These are phyloP conservation scores for Papilio elwesi DNA, from an alignment of 2,888 invertebrate species.

Conservation along the genomic window DNA sequence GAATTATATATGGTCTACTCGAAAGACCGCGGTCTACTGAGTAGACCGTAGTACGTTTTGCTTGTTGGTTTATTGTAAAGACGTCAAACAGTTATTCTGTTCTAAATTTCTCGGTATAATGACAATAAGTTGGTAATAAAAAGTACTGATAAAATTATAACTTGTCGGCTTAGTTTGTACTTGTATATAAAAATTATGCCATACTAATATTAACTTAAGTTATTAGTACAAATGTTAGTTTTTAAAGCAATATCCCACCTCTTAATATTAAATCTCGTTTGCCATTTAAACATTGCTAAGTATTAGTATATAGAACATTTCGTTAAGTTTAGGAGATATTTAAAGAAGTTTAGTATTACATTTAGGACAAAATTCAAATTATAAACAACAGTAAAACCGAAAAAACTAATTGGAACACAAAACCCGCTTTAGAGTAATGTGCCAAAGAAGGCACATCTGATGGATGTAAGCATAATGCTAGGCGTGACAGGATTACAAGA, in stretches of 20 bases:
- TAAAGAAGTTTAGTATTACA: slow-evolving; percentile 8
- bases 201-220: slow-evolving; percentile 59
- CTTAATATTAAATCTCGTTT: slow-evolving; percentile 46
- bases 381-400: no score
- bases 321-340: slow-evolving; percentile 17
- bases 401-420: no score
- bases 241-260: slow-evolving; percentile 56
- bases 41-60: background rate
- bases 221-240: slow-evolving; percentile 60
- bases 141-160: slow-evolving; percentile 40
- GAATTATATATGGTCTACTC: background rate
- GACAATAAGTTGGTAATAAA: background rate
- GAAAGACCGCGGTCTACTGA: slow-evolving; percentile 35
- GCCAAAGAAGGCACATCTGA: no score
- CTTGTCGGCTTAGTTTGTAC: slow-evolving; percentile 41
- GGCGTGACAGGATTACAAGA: no score
- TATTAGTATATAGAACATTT: slow-evolving; percentile 22
- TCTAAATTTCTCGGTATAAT: background rate
- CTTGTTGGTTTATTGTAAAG: background rate
- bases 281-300: slow-evolving; percentile 41
- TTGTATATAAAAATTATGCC: slow-evolving; percentile 57
- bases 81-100: slow-evolving; percentile 3
- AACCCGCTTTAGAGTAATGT: no score
- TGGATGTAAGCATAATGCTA: no score
- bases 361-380: background rate